A percentile compares a stretch with the other conserved stretches of the same genome.
These are phyloP conservation scores for Rattus rattus DNA, from an alignment of 2,113 vertebrate genomes.

Conservation along the genomic window DNA sequence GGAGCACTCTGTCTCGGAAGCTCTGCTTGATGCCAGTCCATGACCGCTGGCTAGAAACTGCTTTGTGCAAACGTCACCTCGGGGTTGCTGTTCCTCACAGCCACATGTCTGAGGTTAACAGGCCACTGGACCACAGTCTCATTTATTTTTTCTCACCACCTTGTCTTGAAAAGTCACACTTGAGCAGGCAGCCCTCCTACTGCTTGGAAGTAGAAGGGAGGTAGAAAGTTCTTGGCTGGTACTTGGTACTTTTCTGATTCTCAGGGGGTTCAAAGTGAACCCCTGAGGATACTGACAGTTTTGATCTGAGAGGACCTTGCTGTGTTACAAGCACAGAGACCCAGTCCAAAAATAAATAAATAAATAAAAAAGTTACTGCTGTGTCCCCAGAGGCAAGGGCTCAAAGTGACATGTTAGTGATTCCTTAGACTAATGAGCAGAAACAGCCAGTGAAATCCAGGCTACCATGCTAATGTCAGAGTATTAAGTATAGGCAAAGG, in stretches of 20 bases:
- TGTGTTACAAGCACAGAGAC: not conserved
- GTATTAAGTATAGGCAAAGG: not conserved
- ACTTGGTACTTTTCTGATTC: not conserved
- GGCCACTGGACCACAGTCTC: not conserved
- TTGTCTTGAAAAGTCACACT: not conserved
- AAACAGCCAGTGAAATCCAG: not conserved
- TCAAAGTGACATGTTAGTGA: not conserved
- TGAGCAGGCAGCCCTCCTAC: not conserved
- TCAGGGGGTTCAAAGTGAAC: not conserved
- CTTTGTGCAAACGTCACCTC: not conserved
- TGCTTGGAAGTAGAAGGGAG: slow-evolving; percentile 10
- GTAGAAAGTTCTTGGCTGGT: not conserved
- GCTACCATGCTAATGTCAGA: not conserved
- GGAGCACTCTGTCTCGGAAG: not conserved
- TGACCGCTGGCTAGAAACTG: not conserved
- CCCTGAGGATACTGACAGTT: not conserved
- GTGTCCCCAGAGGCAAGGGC: not conserved
- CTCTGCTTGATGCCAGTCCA: not conserved
- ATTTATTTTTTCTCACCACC: not conserved
- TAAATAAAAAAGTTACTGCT: not conserved
- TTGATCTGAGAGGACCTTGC: not conserved
- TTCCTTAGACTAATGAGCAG: slow-evolving; percentile 16
- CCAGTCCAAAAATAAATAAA: not conserved
- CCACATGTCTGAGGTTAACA: not conserved
- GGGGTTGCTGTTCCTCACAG: not conserved